phyloP scores from a whole-genome alignment of 2,888 invertebrate species.

The Noctua fimbriata region DNA sequence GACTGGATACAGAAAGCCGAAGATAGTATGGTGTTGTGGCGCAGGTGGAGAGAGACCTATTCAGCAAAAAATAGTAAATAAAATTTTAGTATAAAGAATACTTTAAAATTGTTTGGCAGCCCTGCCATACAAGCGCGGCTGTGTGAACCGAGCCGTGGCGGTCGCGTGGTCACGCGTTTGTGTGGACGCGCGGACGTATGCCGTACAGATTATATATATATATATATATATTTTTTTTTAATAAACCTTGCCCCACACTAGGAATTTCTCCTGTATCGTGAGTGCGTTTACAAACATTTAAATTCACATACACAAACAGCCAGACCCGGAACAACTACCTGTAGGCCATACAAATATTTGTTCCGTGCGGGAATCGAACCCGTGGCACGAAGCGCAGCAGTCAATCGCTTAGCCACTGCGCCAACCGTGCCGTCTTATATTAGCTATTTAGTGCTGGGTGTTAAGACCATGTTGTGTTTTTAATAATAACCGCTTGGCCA shows the following conservation, averaged over 20 bases:
- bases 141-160: conserved; percentile 15
- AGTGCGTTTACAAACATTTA: too few species aligned
- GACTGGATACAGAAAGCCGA: neutral
- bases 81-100: neutral
- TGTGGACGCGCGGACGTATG: neutral
- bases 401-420: too few species aligned
- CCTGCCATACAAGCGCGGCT: conserved; percentile 17
- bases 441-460: neutral
- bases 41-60: neutral
- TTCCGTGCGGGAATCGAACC: too few species aligned
- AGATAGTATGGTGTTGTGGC: neutral
- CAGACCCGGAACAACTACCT: too few species aligned
- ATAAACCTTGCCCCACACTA: too few species aligned
- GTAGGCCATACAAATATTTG: too few species aligned
- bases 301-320: too few species aligned
- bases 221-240: too few species aligned
- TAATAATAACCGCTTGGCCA: neutral
- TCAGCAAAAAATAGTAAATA: neutral
- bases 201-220: conserved; percentile 3
- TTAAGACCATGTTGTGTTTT: neutral
- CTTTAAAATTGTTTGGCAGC: neutral
- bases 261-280: too few species aligned
- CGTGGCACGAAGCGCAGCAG: too few species aligned
- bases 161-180: conserved; percentile 20
- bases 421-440: too few species aligned